Percentiles rank a stretch among this genome's conserved stretches.
phyloP scores from a whole-genome alignment of 92 coral and sea anemone species.

The Phenganax subtilis region DNA sequence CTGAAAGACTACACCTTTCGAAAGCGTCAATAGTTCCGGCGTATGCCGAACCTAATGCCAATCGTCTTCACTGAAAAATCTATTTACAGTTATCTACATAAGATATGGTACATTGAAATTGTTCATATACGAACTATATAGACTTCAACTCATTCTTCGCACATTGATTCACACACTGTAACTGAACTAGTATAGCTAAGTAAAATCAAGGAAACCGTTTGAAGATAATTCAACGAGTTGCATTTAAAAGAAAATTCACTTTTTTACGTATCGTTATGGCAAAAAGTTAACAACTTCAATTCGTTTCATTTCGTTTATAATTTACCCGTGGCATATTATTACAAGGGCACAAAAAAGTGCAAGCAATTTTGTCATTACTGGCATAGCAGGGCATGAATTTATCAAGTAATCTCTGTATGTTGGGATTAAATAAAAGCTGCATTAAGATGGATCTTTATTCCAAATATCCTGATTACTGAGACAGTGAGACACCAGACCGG shows the following conservation, averaged over 20 bases:
- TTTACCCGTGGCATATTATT: not conserved
- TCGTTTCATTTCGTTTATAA: too few species aligned
- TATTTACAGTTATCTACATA: not conserved
- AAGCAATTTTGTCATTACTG: slow-evolving; percentile 1
- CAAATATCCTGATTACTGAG: not conserved
- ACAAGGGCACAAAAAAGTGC: not conserved
- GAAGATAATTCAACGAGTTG: not conserved
- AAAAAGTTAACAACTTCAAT: too few species aligned
- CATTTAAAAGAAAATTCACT: too few species aligned
- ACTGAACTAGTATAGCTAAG: too few species aligned
- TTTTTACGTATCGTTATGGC: too few species aligned
- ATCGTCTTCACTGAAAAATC: not conserved
- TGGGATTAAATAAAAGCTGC: not conserved
- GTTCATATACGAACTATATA: too few species aligned
- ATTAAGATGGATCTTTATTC: not conserved
- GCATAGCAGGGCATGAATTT: slow-evolving; percentile 11
- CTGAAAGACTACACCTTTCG: too few species aligned
- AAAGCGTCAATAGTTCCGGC: too few species aligned
- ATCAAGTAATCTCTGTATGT: not conserved
- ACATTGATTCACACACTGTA: too few species aligned
- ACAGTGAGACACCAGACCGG: not conserved
- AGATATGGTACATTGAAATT: too few species aligned
- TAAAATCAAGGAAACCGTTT: not conserved
- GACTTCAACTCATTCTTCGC: too few species aligned
- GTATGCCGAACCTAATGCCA: too few species aligned